A percentile compares a stretch with the other conserved stretches of the same genome.
These are phyloP conservation scores for Crematogaster levior DNA, from an alignment of 2,888 invertebrate genomes.

Conservation along the genomic window DNA sequence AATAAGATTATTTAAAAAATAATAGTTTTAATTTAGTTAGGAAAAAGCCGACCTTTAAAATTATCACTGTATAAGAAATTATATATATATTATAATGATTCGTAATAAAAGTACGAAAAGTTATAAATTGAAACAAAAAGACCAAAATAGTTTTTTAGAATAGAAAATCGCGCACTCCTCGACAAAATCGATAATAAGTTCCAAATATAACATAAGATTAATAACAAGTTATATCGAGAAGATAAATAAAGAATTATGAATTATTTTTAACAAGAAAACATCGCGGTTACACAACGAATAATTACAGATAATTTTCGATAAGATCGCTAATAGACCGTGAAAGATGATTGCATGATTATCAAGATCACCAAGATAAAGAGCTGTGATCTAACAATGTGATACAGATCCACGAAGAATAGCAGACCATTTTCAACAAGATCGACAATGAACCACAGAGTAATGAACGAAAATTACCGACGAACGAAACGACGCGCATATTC, in stretches of 20 bases:
- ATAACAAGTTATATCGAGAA: background rate
- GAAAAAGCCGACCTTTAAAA: background rate
- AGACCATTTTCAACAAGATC: background rate
- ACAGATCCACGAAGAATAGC: background rate
- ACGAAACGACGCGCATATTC: background rate
- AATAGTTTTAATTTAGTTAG: background rate
- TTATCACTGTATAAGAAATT: background rate
- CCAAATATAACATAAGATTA: background rate
- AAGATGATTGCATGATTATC: background rate
- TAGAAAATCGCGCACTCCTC: background rate
- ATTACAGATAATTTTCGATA: background rate
- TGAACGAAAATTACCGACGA: background rate
- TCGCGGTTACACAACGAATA: background rate
- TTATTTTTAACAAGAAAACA: background rate
- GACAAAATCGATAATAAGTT: background rate
- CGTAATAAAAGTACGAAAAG: background rate
- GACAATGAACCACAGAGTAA: background rate
- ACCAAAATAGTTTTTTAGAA: background rate
- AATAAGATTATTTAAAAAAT: slow-evolving; percentile 4
- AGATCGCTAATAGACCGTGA: background rate
- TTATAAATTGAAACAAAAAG: background rate
- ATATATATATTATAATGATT: background rate
- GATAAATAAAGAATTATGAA: background rate
- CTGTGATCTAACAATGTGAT: background rate
- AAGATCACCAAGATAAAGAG: background rate